Conservation (phyloP, 2,797 vertebrate species). For the Bovichtus diacanthus region DNA sequence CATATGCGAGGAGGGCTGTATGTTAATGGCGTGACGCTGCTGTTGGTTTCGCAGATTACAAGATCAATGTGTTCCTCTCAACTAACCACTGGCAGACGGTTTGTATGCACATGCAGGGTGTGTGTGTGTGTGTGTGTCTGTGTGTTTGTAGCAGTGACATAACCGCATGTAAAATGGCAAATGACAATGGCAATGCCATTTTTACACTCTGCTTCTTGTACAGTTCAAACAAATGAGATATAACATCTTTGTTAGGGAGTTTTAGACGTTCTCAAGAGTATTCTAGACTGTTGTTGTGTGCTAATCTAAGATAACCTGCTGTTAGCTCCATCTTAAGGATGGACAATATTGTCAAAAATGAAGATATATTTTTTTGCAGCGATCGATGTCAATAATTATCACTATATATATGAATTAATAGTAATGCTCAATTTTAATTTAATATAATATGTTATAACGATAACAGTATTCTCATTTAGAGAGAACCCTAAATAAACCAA, state of each 20-base stretch:
- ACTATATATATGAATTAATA: no score
- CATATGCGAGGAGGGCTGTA: constrained; percentile 42
- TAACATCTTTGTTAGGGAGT: background rate
- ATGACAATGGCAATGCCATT: no score
- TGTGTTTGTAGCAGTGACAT: background rate
- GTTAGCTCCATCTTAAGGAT: no score
- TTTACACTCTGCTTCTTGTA: background rate
- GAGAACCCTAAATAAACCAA: no score
- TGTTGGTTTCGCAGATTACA: constrained; percentile 49
- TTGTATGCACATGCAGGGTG: background rate
- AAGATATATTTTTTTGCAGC: no score
- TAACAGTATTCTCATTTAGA: no score
- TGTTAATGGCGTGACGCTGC: constrained; percentile 32
- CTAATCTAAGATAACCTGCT: background rate
- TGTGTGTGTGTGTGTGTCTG: background rate
- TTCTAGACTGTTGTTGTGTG: background rate
- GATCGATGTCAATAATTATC: no score
- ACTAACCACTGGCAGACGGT: constrained; percentile 45
- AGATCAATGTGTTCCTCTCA: constrained; percentile 39
- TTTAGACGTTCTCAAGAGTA: background rate
- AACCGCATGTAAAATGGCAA: no score
- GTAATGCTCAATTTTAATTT: no score
- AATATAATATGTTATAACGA: no score
- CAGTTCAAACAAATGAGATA: background rate
- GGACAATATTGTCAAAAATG: no score